Percentiles rank a stretch among this genome's conserved stretches.
Conservation (phyloP, 1,140 invertebrate genomes). For the Megathymus violae region DNA sequence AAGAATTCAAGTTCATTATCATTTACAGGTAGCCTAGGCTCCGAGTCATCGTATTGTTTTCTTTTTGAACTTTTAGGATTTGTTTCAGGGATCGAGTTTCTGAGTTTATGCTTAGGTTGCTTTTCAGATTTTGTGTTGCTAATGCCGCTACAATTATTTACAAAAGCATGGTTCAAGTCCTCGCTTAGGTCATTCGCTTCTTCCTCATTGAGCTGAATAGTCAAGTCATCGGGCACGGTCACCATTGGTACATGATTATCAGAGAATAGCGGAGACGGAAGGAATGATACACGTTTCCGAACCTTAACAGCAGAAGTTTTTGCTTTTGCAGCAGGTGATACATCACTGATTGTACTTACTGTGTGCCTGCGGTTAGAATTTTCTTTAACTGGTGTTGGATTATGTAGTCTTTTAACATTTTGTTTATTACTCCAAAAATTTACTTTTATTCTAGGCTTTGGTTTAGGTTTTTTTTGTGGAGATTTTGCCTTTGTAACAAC, state of each 20-base stretch:
- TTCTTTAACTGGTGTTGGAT: conserved; percentile 44
- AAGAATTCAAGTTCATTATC: conserved; percentile 78
- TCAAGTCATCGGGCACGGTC: conserved; percentile 76
- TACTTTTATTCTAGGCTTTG: conserved; percentile 76
- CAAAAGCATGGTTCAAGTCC: conserved; percentile 64
- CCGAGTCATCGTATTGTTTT: conserved; percentile 50
- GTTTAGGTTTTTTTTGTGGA: conserved; percentile 57
- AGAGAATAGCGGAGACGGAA: conserved; percentile 70
- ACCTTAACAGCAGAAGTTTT: conserved; percentile 63
- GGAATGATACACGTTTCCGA: conserved; percentile 69
- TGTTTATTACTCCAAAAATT: conserved; percentile 78
- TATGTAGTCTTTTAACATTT: conserved; percentile 49
- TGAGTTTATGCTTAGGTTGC: conserved; percentile 49
- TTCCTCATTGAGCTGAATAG: conserved; percentile 74
- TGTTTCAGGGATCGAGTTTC: conserved; percentile 45
- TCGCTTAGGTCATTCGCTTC: conserved; percentile 70
- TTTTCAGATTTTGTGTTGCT: conserved; percentile 39
- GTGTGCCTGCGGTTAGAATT: conserved; percentile 61
- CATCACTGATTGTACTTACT: conserved; percentile 42
- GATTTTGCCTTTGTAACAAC: conserved; percentile 49
- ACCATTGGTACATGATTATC: conserved; percentile 78
- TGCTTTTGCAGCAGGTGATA: conserved; percentile 43
- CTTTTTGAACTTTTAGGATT: conserved; percentile 60
- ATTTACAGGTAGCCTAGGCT: conserved; percentile 53
- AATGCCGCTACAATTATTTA: conserved; percentile 45